Percentiles rank a stretch among this genome's conserved stretches.
Evolutionary conservation across 2,888 invertebrate genomes (phyloP).

Genomic region (Mongoloraphidia duomilia): DNA sequence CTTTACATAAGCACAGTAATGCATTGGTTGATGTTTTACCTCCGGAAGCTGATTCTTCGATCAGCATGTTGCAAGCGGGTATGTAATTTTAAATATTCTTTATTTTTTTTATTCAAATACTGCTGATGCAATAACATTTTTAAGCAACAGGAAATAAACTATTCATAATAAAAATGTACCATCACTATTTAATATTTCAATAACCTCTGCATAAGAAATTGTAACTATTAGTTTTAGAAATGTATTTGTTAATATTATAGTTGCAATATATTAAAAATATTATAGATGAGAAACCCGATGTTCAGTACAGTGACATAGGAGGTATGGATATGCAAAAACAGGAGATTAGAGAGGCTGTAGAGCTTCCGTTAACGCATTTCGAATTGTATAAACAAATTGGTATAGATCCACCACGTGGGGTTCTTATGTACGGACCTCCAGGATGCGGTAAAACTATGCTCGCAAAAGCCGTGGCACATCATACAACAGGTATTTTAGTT

Average conservation of each 20-base stretch:
- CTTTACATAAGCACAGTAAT: constrained; percentile 97
- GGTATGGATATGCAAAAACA: constrained; percentile 99
- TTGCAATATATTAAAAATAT: not conserved
- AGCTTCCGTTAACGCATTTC: constrained; percentile 93
- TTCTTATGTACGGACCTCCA: constrained; percentile 98
- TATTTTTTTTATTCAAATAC: too few species aligned
- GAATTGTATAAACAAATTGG: constrained; percentile 97
- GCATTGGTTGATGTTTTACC: constrained; percentile 98
- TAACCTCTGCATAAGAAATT: too few species aligned
- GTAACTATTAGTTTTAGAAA: too few species aligned
- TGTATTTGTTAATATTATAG: not conserved
- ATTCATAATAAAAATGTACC: too few species aligned
- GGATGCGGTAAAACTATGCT: constrained; percentile 99
- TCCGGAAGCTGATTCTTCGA: constrained; percentile 97
- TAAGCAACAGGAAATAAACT: too few species aligned
- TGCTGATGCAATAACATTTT: not conserved
- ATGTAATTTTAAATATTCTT: constrained; percentile 14
- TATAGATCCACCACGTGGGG: constrained; percentile 96
- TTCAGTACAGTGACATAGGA: constrained; percentile 94
- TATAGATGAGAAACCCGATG: constrained; percentile 92
- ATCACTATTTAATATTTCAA: too few species aligned
- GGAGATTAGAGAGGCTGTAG: constrained; percentile 97
- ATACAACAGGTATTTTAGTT: constrained; percentile 65
- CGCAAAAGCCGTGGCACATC: constrained; percentile 97
- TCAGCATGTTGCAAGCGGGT: constrained; percentile 94